Evolutionary conservation across 37 sponge, comb jelly and placozoan genomes (phyloP), one percentile per base, ranked within the genome.

Genomic region (Ianthella basta): DNA sequence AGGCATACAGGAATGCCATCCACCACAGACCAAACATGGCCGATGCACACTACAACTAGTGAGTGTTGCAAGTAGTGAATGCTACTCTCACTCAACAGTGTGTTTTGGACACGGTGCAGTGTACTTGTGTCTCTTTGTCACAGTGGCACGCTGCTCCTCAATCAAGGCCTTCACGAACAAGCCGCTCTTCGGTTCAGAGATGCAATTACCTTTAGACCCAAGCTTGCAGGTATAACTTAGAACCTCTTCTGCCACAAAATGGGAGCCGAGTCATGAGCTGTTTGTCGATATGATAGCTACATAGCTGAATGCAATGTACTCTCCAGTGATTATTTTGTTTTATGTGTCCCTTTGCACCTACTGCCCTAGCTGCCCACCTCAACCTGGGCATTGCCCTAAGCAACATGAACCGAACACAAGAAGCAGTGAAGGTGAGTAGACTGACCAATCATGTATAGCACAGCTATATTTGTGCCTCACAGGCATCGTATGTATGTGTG

Each of bases 31-130:
- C 89, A 19, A 88, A 88, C 67, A 88, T 88, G 89, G 89, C 89
- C 5, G 89, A 88, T 73, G 84, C 84, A 64, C 89, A 88, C 64
- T 88, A 88, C 84, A 88, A 88, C 68, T 70, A 80, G 89, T 88
- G 32, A 72, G 87, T 74, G 4, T 14, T n/a, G n/a, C n/a, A n/a
- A n/a, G n/a, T n/a, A n/a, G n/a, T n/a, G n/a, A n/a, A n/a, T n/a
- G n/a, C n/a, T n/a, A n/a, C n/a, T n/a, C n/a, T n/a, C n/a, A n/a
- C n/a, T n/a, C n/a, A n/a, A n/a, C 37, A 6, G 37, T 23, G 34
- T 36, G 33, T 5, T 12, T 55, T 4, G 8, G 74, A n/a, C n/a
- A 63, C 23, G 70, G 6, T n/a, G 30, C n/a, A 24, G 13, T n/a
- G 33, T 36, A 8, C 32, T 36, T 66, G 59, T 80, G 33, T 27